phyloP scores from a whole-genome alignment of 2,888 invertebrate genomes.

The Perithous albicinctus region DNA sequence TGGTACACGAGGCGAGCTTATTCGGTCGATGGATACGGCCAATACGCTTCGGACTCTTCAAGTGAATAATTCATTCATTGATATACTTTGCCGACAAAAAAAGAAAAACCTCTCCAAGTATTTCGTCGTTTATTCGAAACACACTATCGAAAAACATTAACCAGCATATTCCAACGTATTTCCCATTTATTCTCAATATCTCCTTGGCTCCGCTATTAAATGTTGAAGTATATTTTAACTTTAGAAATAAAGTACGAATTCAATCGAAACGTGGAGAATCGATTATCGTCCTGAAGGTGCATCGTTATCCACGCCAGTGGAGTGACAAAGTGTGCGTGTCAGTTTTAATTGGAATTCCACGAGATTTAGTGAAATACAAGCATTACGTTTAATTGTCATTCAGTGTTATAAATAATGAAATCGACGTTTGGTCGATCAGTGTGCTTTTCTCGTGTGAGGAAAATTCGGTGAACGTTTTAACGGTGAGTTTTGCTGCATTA shows the following conservation, averaged over 20 bases:
- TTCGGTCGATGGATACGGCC: constrained; percentile 31
- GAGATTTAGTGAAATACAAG: constrained; percentile 42
- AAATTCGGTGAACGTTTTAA: constrained; percentile 55
- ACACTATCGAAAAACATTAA: constrained; percentile 2
- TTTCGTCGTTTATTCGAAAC: background rate
- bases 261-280: background rate
- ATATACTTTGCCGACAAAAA: background rate
- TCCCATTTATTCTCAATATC: background rate
- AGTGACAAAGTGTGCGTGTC: constrained; percentile 54
- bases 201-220: background rate
- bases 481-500: constrained; percentile 55
- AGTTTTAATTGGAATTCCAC: constrained; percentile 52
- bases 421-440: constrained; percentile 44
- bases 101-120: background rate
- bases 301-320: constrained; percentile 35
- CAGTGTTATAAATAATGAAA: constrained; percentile 60
- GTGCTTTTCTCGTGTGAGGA: constrained; percentile 47
- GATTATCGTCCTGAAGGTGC: constrained; percentile 5
- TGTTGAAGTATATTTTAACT: background rate
- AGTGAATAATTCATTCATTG: constrained; percentile 11
- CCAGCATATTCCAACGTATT: background rate
- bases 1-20: constrained; percentile 25
- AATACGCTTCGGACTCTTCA: constrained; percentile 22
- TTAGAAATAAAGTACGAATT: background rate
- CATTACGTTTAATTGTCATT: constrained; percentile 36